A percentile compares a stretch with the other conserved stretches of the same genome.
phyloP scores from a whole-genome alignment of 2,888 invertebrate genomes.

The Smittia aterrima region DNA sequence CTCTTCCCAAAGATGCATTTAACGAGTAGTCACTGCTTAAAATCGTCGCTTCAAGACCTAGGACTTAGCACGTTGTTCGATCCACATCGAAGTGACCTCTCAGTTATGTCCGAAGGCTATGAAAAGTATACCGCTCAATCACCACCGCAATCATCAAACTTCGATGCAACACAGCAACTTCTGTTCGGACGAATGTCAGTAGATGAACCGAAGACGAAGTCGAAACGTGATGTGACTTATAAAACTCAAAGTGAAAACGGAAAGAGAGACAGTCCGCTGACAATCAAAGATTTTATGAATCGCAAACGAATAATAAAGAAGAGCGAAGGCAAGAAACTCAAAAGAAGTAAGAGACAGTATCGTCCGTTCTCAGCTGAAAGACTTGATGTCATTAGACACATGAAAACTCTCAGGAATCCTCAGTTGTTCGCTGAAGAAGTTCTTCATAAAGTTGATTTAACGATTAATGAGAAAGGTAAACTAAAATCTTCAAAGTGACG shows the following conservation, averaged over 20 bases:
- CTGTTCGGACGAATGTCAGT: background rate
- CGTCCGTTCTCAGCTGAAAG: background rate
- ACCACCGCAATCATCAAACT: background rate
- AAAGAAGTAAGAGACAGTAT: background rate
- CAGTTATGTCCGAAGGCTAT: conserved; percentile 59
- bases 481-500: conserved; percentile 55
- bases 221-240: conserved; percentile 45
- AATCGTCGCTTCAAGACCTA: conserved; percentile 57
- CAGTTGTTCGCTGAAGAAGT: conserved; percentile 60
- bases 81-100: conserved; percentile 63
- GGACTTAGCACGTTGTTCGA: conserved; percentile 66
- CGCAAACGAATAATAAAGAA: conserved; percentile 48
- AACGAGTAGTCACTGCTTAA: conserved; percentile 59
- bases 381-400: background rate
- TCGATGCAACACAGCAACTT: background rate
- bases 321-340: conserved; percentile 45
- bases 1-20: conserved; percentile 72
- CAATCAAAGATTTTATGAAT: conserved; percentile 45
- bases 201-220: background rate
- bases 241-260: conserved; percentile 45
- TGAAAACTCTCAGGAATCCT: conserved; percentile 50
- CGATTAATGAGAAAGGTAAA: conserved; percentile 60
- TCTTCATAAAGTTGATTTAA: conserved; percentile 62
- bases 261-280: conserved; percentile 43
- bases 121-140: background rate